Evolutionary conservation across 2,797 vertebrate genomes (phyloP).

Genomic region (Ptychadena robeensis): DNA sequence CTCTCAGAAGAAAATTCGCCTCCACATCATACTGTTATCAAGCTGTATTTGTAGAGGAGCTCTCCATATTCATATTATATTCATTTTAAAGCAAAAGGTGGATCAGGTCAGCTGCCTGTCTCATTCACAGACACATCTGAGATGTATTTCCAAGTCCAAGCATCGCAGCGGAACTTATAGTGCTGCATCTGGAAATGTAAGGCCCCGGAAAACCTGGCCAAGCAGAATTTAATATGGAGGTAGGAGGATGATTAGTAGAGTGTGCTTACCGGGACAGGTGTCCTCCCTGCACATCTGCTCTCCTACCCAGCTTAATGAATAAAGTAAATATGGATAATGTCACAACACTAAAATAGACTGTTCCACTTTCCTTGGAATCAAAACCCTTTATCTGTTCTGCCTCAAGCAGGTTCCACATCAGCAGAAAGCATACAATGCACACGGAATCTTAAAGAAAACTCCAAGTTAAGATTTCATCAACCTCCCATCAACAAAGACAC

Average conservation of each 20-base stretch:
- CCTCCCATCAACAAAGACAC: too few relatives aligned
- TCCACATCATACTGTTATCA: too few relatives aligned
- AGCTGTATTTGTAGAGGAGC: too few relatives aligned
- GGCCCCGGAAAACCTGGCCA: not conserved
- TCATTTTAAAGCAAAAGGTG: too few relatives aligned
- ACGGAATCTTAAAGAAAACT: not conserved
- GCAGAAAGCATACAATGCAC: not conserved
- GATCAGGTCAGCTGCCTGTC: too few relatives aligned
- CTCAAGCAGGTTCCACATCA: not conserved
- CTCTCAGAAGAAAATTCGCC: too few relatives aligned
- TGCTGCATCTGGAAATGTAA: not conserved
- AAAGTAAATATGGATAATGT: not conserved
- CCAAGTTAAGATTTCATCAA: too few relatives aligned
- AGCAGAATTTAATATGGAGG: not conserved
- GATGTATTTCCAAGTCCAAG: too few relatives aligned
- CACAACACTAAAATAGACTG: not conserved
- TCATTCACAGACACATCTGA: too few relatives aligned
- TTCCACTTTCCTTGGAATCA: not conserved
- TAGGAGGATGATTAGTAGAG: not conserved
- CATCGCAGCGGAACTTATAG: not conserved
- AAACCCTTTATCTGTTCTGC: not conserved
- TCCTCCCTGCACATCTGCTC: slow-evolving; percentile 36
- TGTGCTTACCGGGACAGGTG: not conserved
- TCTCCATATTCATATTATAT: too few relatives aligned
- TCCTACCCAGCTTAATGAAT: not conserved